phyloP scores from a whole-genome alignment of 2,113 vertebrate species.

The Malurus alboscapulatus region DNA sequence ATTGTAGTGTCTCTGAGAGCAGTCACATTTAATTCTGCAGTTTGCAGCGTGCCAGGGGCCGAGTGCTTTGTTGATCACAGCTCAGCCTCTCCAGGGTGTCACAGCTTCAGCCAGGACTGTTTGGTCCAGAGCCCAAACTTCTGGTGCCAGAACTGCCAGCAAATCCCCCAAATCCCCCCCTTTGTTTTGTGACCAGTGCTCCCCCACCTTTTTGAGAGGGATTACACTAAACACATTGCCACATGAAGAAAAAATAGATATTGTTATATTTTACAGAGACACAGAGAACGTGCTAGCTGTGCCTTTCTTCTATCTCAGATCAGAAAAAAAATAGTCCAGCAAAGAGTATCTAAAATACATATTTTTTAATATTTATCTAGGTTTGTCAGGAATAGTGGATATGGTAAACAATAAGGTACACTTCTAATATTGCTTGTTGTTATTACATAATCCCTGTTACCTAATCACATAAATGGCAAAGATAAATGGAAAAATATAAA shows the following conservation, averaged over 20 bases:
- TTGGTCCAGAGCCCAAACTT: neutral
- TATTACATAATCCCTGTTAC: neutral
- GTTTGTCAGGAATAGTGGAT: neutral
- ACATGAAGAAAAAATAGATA: neutral
- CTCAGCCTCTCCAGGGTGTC: neutral
- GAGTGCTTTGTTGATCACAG: neutral
- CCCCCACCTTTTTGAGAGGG: accelerated
- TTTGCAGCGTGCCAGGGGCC: neutral
- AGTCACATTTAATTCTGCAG: neutral
- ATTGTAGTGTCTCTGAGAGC: neutral
- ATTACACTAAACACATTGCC: neutral
- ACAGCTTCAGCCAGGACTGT: neutral
- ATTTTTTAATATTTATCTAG: slow-evolving; percentile 36
- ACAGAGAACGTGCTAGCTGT: neutral
- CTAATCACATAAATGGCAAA: neutral
- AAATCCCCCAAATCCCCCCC: neutral
- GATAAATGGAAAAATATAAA: neutral
- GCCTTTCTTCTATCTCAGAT: neutral
- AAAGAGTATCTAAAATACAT: neutral
- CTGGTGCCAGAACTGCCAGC: neutral
- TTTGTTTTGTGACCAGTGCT: neutral
- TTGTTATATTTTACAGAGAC: neutral
- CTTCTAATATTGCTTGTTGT: neutral
- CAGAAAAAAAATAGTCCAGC: neutral
- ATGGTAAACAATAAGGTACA: neutral